Conservation (phyloP, 2,113 vertebrate species). For the Phalacrocorax aristotelis region DNA sequence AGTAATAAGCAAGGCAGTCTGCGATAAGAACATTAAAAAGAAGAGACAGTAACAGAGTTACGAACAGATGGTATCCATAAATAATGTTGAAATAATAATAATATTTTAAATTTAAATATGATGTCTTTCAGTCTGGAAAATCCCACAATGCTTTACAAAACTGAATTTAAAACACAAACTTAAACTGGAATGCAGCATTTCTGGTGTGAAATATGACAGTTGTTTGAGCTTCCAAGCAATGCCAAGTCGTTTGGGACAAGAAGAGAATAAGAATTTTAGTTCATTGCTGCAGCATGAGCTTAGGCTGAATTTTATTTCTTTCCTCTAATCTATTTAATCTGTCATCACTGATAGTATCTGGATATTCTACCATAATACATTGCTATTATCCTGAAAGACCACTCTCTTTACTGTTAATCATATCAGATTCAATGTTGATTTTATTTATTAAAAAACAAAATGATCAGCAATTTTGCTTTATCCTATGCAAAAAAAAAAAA, state of each 20-base stretch:
- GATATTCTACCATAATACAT: neutral
- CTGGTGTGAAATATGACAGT: slow-evolving; percentile 56
- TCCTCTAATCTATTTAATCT: slow-evolving; percentile 29
- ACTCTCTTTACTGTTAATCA: neutral
- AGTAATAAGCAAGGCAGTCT: slow-evolving; percentile 51
- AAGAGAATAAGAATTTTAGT: slow-evolving; percentile 43
- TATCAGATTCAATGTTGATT: neutral
- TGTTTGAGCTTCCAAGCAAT: slow-evolving; percentile 46
- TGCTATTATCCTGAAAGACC: neutral
- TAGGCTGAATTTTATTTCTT: slow-evolving; percentile 16
- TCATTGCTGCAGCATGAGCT: neutral
- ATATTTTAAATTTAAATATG: slow-evolving; percentile 64
- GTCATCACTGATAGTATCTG: neutral
- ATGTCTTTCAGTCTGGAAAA: slow-evolving; percentile 54
- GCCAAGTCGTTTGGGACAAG: slow-evolving; percentile 44
- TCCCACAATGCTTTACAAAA: slow-evolving; percentile 38
- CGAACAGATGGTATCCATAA: slow-evolving; percentile 54
- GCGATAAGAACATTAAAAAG: slow-evolving; percentile 54
- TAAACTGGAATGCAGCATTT: slow-evolving; percentile 6
- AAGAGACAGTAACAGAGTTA: slow-evolving; percentile 53
- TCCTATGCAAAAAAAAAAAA: neutral
- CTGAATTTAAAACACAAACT: slow-evolving; percentile 39
- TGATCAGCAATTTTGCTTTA: neutral
- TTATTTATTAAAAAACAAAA: slow-evolving; percentile 18
- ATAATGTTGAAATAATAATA: slow-evolving; percentile 62